Percentiles rank a stretch among this genome's conserved stretches.
Conservation (phyloP, 2,888 invertebrate species). For the Spisula subtruncata region DNA sequence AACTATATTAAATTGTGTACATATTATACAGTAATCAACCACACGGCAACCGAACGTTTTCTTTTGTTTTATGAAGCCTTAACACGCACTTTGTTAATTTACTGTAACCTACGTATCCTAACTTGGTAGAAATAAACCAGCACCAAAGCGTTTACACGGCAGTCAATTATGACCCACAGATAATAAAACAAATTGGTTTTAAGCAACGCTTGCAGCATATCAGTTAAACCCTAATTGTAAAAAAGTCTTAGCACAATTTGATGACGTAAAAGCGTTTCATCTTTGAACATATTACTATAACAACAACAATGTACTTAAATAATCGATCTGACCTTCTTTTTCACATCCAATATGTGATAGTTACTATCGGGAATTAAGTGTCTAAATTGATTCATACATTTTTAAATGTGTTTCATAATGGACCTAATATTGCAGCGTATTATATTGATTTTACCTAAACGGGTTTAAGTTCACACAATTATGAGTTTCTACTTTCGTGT, state of each 20-base stretch:
- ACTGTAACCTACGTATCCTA: neutral
- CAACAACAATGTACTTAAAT: no score
- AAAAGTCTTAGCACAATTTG: neutral
- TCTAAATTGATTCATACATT: no score
- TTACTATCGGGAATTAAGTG: no score
- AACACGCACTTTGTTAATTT: conserved; percentile 19
- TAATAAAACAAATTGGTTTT: neutral
- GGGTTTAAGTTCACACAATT: no score
- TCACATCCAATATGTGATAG: no score
- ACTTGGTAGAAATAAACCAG: neutral
- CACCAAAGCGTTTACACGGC: neutral
- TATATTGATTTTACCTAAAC: no score
- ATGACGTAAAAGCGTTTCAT: no score
- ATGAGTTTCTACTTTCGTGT: no score
- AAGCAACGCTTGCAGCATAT: neutral
- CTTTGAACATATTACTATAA: no score
- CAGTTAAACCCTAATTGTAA: neutral
- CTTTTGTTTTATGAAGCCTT: conserved; percentile 14
- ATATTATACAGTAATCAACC: neutral
- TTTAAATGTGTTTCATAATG: no score
- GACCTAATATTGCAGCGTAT: no score
- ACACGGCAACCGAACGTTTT: neutral
- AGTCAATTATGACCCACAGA: neutral
- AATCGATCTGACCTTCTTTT: no score
- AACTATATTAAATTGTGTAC: conserved; percentile 10